A percentile compares a stretch with the other conserved stretches of the same genome.
Evolutionary conservation across 2,113 vertebrate genomes (phyloP).

Genomic region (Ailuropoda melanoleuca): DNA sequence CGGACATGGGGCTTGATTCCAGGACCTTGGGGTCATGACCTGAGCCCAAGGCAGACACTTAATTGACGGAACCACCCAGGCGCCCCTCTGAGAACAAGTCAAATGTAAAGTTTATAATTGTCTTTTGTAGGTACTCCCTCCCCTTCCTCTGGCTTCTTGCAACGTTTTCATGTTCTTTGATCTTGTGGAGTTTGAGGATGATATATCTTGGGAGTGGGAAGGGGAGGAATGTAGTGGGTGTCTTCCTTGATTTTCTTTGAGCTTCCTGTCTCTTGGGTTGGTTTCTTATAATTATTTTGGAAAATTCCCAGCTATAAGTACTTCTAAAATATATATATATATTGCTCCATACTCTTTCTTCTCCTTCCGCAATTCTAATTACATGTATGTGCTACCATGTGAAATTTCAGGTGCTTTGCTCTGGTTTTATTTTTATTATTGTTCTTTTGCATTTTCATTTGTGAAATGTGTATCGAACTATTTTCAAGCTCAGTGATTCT

Average conservation of each 20-base stretch:
- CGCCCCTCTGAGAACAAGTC: background rate
- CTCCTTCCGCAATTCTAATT: background rate
- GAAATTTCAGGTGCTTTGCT: background rate
- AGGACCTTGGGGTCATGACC: background rate
- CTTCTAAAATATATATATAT: background rate
- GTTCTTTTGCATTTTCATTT: background rate
- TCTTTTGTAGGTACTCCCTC: background rate
- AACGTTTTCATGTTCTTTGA: background rate
- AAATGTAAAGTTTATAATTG: background rate
- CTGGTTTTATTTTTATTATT: background rate
- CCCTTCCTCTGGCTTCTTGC: background rate
- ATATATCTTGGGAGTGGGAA: background rate
- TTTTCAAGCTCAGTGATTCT: background rate
- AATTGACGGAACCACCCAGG: background rate
- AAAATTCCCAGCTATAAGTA: background rate
- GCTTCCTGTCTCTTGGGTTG: background rate
- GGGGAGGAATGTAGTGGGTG: background rate
- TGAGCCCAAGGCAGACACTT: background rate
- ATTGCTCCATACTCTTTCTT: background rate
- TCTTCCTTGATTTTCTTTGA: background rate
- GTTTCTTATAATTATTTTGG: background rate
- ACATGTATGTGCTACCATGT: background rate
- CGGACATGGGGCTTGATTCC: background rate
- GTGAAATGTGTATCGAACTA: background rate
- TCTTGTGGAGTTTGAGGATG: background rate